Percentiles rank a stretch among this genome's conserved stretches.
Evolutionary conservation across 2,113 vertebrate genomes (phyloP).

Genomic region (Ifrita kowaldi): DNA sequence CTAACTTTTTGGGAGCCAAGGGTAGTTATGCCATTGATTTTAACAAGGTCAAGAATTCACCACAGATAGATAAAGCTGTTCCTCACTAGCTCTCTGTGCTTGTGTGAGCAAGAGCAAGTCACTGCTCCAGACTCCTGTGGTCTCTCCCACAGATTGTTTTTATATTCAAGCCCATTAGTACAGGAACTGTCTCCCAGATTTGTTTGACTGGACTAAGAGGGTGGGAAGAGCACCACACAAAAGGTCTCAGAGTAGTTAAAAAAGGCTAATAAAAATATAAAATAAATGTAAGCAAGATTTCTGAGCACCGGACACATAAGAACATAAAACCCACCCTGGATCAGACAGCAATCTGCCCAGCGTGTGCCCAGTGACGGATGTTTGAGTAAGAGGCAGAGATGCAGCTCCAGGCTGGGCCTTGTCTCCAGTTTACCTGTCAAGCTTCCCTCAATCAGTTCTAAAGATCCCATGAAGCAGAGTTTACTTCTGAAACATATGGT

Average conservation of each 20-base stretch:
- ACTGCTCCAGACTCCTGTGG: neutral
- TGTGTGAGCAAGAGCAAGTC: neutral
- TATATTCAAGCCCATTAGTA: neutral
- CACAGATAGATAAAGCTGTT: neutral
- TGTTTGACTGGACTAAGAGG: neutral
- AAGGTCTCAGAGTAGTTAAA: neutral
- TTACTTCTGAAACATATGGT: neutral
- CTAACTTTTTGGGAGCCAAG: slow-evolving; percentile 3
- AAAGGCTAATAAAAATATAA: neutral
- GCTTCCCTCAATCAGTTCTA: neutral
- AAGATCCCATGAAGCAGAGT: neutral
- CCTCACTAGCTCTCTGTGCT: neutral
- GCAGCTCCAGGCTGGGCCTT: neutral
- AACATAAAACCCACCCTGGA: neutral
- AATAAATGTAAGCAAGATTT: neutral
- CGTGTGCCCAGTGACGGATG: neutral
- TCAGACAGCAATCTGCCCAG: neutral
- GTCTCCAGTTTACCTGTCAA: neutral
- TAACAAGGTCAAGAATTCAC: slow-evolving; percentile 40
- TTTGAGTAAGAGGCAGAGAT: neutral
- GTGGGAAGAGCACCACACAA: neutral
- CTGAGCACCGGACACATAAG: rapidly evolving
- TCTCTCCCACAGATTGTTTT: neutral
- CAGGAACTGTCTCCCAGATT: neutral
- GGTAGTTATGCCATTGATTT: slow-evolving; percentile 15